These are phyloP conservation scores for Prionailurus bengalensis DNA, from an alignment of 2,113 vertebrate species.

Conservation along the genomic window DNA sequence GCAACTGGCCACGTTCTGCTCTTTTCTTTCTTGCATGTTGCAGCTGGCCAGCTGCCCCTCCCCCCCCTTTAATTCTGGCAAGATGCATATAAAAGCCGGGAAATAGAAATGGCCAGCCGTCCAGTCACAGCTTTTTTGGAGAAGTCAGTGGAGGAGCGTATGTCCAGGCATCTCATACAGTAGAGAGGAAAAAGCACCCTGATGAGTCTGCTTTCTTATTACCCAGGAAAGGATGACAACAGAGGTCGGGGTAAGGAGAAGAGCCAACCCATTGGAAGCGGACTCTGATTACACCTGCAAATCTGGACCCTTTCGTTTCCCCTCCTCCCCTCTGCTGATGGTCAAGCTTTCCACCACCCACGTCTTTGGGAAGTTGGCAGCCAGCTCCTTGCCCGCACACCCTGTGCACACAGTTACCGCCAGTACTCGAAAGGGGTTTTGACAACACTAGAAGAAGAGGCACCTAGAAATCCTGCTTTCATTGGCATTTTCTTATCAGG, in stretches of 20 bases:
- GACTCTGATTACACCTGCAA: not conserved
- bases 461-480: not conserved
- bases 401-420: not conserved
- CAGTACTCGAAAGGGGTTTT: not conserved
- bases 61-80: not conserved
- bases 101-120: not conserved
- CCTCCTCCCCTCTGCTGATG: not conserved
- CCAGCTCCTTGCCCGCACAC: not conserved
- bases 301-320: not conserved
- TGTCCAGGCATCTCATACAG: not conserved
- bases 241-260: not conserved
- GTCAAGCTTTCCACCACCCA: accelerated
- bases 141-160: not conserved
- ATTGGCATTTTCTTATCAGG: not conserved
- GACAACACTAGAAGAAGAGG: not conserved
- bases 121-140: not conserved
- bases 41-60: not conserved
- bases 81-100: not conserved
- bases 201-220: not conserved
- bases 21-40: not conserved
- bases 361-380: not conserved
- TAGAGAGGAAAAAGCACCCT: not conserved
- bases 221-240: not conserved
- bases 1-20: too few relatives aligned
- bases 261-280: accelerated